These are phyloP conservation scores for Cheilinus undulatus DNA, from an alignment of 2,113 vertebrate genomes.

Conservation along the genomic window DNA sequence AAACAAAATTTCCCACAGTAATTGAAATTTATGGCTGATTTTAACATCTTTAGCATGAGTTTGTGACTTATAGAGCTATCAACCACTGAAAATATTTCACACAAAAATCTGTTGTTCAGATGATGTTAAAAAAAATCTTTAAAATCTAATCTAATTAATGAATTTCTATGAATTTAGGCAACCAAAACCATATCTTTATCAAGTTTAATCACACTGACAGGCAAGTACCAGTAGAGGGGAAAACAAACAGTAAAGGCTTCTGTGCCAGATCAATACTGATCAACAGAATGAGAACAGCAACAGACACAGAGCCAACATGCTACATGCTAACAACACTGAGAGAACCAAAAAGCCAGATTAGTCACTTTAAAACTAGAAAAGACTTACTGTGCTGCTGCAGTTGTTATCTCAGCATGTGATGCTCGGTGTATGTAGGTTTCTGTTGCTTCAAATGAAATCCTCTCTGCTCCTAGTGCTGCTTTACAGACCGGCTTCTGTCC, in stretches of 20 bases:
- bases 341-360: neutral
- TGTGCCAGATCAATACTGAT: neutral
- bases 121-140: too few relatives aligned
- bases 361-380: neutral
- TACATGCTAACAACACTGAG: slow-evolving; percentile 58
- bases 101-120: too few relatives aligned
- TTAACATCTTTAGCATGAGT: neutral
- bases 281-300: slow-evolving; percentile 6
- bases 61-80: neutral
- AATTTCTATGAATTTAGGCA: too few relatives aligned
- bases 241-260: neutral
- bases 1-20: too few relatives aligned
- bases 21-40: too few relatives aligned
- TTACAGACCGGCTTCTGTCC: slow-evolving; percentile 62
- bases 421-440: neutral
- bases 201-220: neutral
- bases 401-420: slow-evolving; percentile 10
- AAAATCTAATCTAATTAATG: too few relatives aligned
- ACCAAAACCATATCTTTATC: too few relatives aligned
- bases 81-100: too few relatives aligned
- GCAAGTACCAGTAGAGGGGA: neutral
- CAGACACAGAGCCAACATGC: slow-evolving; percentile 19
- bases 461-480: slow-evolving; percentile 38
- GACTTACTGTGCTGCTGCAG: slow-evolving; percentile 55
- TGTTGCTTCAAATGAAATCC: slow-evolving; percentile 25